Conservation (phyloP, 2,113 vertebrate genomes). For the Mirounga angustirostris region DNA sequence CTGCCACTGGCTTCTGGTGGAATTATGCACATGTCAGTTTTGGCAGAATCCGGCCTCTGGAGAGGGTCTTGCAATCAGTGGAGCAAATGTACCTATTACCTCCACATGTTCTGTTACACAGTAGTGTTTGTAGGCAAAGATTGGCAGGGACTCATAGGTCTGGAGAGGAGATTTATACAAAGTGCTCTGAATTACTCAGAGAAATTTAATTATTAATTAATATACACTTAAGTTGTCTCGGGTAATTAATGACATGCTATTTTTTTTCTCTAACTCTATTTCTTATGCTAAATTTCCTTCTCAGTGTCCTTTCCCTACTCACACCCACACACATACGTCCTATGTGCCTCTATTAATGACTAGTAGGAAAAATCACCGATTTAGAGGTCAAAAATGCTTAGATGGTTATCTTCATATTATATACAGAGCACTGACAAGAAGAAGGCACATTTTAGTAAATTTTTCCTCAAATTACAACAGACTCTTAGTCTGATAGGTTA, state of each 20-base stretch:
- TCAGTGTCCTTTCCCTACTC: neutral
- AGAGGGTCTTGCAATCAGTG: neutral
- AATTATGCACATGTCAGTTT: neutral
- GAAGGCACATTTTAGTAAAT: neutral
- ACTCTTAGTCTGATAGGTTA: neutral
- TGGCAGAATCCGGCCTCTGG: neutral
- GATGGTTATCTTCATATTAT: neutral
- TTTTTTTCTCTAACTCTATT: neutral
- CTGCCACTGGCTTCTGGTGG: constrained; percentile 65
- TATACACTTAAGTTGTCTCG: neutral
- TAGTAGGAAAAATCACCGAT: neutral
- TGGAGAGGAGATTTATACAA: neutral
- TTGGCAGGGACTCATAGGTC: neutral
- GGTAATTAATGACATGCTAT: neutral
- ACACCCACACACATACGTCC: rapidly evolving
- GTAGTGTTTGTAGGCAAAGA: rapidly evolving
- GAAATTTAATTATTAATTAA: neutral
- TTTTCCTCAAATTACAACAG: neutral
- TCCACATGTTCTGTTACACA: neutral
- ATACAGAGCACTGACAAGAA: neutral
- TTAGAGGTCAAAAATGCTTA: neutral
- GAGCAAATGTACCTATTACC: neutral
- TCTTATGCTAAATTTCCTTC: neutral
- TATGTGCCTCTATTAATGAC: neutral
- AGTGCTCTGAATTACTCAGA: neutral